These are phyloP conservation scores for Monopis laevigella DNA, from an alignment of 2,888 invertebrate species.

Conservation along the genomic window DNA sequence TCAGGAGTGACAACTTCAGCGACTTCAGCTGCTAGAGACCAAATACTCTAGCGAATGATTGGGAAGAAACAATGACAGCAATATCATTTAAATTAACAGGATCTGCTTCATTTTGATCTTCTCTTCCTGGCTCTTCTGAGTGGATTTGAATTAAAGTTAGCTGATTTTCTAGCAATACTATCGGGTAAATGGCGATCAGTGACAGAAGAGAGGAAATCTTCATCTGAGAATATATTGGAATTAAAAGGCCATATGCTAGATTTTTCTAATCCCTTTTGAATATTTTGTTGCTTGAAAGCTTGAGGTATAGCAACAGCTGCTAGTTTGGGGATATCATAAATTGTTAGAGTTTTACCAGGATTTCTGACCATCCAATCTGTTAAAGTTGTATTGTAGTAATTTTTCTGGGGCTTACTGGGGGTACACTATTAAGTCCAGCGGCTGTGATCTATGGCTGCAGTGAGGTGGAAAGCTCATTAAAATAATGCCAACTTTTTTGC, in stretches of 20 bases:
- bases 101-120: constrained; percentile 11
- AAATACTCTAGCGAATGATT: too few species aligned
- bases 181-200: constrained; percentile 12
- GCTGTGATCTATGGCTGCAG: constrained; percentile 19
- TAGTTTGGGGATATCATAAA: constrained; percentile 19
- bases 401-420: constrained; percentile 22
- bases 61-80: not conserved
- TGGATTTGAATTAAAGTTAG: constrained; percentile 5
- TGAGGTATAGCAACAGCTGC: constrained; percentile 3
- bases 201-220: not conserved
- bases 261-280: constrained; percentile 12
- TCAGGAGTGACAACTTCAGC: too few species aligned
- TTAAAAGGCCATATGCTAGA: constrained; percentile 2
- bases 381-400: constrained; percentile 13
- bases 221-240: not conserved
- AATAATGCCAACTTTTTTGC: constrained; percentile 18
- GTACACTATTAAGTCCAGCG: constrained; percentile 20
- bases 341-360: constrained; percentile 20
- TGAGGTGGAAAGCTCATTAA: constrained; percentile 19
- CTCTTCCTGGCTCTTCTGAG: constrained; percentile 1
- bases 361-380: constrained; percentile 16
- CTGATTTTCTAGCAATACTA: constrained; percentile 3
- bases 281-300: constrained; percentile 13
- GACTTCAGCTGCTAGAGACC: too few species aligned
- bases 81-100: constrained; percentile 7